Percentiles rank a stretch among this genome's conserved stretches.
Evolutionary conservation across 2,888 invertebrate genomes (phyloP).

Genomic region (Desoria tigrina): DNA sequence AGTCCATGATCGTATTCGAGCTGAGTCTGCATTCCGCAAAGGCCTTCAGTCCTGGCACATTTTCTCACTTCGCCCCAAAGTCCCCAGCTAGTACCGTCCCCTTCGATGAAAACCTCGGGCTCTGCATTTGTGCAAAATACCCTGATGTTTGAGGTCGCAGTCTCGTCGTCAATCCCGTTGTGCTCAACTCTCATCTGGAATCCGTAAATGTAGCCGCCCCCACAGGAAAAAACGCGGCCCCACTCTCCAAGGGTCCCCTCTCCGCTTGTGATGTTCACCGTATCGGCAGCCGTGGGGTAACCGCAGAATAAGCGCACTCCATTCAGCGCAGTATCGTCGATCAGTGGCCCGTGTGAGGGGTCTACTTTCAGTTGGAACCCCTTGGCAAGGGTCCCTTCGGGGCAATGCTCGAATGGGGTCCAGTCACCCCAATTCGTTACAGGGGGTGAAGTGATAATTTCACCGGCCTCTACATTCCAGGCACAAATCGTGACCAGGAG

Average conservation of each 20-base stretch:
- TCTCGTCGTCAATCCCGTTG: conserved; percentile 22
- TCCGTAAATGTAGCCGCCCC: conserved; percentile 26
- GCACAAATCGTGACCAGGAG: too few relatives aligned
- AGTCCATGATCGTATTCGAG: conserved; percentile 33
- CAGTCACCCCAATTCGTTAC: conserved; percentile 34
- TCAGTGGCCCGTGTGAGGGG: conserved; percentile 3
- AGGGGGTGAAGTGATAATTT: conserved; percentile 21
- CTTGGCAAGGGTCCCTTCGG: conserved; percentile 17
- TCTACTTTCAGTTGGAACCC: conserved; percentile 32
- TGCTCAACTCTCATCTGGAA: conserved; percentile 26
- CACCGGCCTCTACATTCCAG: conserved; percentile 12
- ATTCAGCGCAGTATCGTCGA: conserved; percentile 30
- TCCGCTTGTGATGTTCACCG: conserved; percentile 10
- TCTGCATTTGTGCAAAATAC: conserved; percentile 18
- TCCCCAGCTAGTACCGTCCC: conserved; percentile 35
- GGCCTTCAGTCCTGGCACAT: conserved; percentile 27
- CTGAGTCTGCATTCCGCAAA: conserved; percentile 44
- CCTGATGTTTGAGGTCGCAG: conserved; percentile 29
- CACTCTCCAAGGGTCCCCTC: conserved; percentile 25
- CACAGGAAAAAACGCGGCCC: conserved; percentile 30
- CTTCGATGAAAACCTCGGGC: conserved; percentile 29
- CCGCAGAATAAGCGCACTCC: conserved; percentile 27
- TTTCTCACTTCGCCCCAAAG: conserved; percentile 18
- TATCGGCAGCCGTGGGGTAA: conserved; percentile 10
- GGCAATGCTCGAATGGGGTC: conserved; percentile 27